A percentile compares a stretch with the other conserved stretches of the same genome.
phyloP scores from a whole-genome alignment of 2,888 invertebrate species.

The Andrena chrysosceles region DNA sequence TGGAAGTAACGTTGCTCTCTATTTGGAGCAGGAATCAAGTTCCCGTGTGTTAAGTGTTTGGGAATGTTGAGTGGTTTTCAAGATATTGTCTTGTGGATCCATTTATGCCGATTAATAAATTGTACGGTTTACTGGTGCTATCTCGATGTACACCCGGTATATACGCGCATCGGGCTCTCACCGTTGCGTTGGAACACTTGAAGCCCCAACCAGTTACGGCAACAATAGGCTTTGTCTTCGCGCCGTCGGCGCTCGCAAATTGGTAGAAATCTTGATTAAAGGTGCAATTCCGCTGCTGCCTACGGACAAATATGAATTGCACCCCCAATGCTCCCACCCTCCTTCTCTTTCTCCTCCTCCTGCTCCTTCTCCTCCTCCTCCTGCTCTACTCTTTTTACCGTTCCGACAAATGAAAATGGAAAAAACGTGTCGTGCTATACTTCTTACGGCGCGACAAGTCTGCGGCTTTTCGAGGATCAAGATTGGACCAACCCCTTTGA shows the following conservation, averaged over 20 bases:
- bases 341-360: not conserved
- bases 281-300: conserved; percentile 83
- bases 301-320: conserved; percentile 81
- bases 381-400: conserved; percentile 46
- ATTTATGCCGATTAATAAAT: not conserved
- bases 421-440: conserved; percentile 64
- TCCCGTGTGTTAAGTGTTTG: not conserved
- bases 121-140: conserved; percentile 13
- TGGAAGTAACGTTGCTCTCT: not conserved
- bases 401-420: conserved; percentile 73
- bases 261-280: conserved; percentile 85
- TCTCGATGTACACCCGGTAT: conserved; percentile 71
- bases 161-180: conserved; percentile 74
- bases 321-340: conserved; percentile 70
- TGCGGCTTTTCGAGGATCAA: conserved; percentile 54
- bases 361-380: not conserved
- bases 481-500: conserved; percentile 49
- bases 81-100: not conserved
- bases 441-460: conserved; percentile 54
- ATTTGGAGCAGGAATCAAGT: not conserved
- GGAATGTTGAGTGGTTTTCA: not conserved
- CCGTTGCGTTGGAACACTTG: conserved; percentile 84
- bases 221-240: conserved; percentile 85
- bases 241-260: conserved; percentile 84
- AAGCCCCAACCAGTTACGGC: conserved; percentile 85